These are phyloP conservation scores for Steinernema feltiae DNA, from an alignment of 1,140 invertebrate genomes.

Conservation along the genomic window DNA sequence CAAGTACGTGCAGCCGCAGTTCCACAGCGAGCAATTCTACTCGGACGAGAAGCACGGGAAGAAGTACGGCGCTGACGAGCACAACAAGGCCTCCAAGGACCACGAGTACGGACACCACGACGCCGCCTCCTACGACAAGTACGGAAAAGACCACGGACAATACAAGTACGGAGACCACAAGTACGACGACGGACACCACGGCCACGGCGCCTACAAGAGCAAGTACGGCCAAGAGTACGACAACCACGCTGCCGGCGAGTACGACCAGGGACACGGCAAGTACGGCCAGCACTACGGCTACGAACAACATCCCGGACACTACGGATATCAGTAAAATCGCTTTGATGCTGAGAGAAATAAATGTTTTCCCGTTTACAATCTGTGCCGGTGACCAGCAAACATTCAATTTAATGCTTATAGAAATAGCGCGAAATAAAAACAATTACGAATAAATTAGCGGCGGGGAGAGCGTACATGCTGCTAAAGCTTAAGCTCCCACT, in stretches of 20 bases:
- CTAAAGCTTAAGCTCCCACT: conserved; percentile 46
- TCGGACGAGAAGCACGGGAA: conserved; percentile 39
- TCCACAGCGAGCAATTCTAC: conserved; percentile 36
- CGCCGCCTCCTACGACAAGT: not conserved
- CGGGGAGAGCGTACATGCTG: not conserved
- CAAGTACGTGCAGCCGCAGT: conserved; percentile 35
- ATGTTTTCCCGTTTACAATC: not conserved
- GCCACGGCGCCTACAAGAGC: conserved; percentile 24
- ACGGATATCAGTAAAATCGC: conserved; percentile 3
- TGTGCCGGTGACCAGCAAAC: not conserved
- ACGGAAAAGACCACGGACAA: conserved; percentile 23
- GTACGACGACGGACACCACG: conserved; percentile 25
- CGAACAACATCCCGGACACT: conserved; percentile 22
- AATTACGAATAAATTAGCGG: conserved; percentile 21
- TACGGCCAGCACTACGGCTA: conserved; percentile 19
- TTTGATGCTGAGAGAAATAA: not conserved
- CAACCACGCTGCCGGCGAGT: conserved; percentile 9
- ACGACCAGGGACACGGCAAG: conserved; percentile 25
- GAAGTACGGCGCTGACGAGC: conserved; percentile 35
- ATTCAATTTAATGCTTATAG: too few species aligned
- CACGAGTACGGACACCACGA: conserved; percentile 29
- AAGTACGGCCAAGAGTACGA: conserved; percentile 15
- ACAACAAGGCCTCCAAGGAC: conserved; percentile 20
- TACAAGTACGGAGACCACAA: conserved; percentile 25
- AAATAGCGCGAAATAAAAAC: too few species aligned